Conservation (phyloP, 2,888 invertebrate genomes). For the Chydorus sphaericus region DNA sequence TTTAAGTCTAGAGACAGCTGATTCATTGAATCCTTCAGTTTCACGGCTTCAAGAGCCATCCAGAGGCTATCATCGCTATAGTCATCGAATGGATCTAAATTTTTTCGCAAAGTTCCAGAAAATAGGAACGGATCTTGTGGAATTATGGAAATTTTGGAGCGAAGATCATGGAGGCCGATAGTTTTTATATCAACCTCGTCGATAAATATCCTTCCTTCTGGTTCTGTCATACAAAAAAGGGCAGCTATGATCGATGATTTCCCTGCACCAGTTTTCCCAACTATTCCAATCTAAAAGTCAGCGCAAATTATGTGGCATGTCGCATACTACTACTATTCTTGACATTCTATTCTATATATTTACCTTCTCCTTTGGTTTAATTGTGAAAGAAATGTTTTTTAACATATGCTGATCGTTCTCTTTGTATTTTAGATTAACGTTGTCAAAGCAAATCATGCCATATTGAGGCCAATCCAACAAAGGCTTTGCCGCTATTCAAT, state of each 20-base stretch:
- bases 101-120: constrained; percentile 71
- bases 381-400: constrained; percentile 28
- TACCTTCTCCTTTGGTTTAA: constrained; percentile 33
- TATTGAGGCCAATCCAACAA: too few relatives aligned
- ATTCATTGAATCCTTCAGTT: constrained; percentile 21
- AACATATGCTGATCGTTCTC: constrained; percentile 33
- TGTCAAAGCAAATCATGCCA: too few relatives aligned
- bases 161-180: constrained; percentile 46
- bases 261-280: constrained; percentile 26
- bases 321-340: too few relatives aligned
- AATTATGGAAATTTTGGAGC: constrained; percentile 74
- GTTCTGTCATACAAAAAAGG: constrained; percentile 32
- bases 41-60: constrained; percentile 64
- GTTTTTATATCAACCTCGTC: constrained; percentile 30
- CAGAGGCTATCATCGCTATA: constrained; percentile 63
- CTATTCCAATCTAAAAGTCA: constrained; percentile 19
- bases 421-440: too few relatives aligned
- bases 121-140: constrained; percentile 85
- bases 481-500: too few relatives aligned
- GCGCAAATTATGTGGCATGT: too few relatives aligned
- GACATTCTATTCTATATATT: background rate
- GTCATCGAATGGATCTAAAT: constrained; percentile 76
- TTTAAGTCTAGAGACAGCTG: constrained; percentile 25
- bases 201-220: constrained; percentile 28
- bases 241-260: constrained; percentile 32